phyloP scores from a whole-genome alignment of 2,888 invertebrate genomes.

The Scotopteryx bipunctaria region DNA sequence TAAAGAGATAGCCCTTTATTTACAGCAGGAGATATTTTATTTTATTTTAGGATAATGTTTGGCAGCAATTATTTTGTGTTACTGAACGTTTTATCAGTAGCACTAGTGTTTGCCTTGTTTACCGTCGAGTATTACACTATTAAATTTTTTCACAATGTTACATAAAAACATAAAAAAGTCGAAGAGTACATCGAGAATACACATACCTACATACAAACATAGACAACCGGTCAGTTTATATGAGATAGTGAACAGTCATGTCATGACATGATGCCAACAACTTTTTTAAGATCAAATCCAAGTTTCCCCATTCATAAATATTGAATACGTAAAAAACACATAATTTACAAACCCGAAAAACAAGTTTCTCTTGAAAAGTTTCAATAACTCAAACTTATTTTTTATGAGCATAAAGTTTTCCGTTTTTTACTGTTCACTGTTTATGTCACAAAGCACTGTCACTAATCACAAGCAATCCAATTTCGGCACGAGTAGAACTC shows the following conservation, averaged over 20 bases:
- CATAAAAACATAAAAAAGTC: no score
- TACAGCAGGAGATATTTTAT: neutral
- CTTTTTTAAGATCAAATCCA: no score
- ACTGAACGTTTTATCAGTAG: no score
- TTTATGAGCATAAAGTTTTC: neutral
- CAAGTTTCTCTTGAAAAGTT: constrained; percentile 5
- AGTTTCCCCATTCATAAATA: neutral
- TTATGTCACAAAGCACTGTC: constrained; percentile 40
- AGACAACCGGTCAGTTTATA: no score
- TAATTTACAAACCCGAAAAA: neutral
- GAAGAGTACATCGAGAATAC: no score
- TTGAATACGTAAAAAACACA: neutral
- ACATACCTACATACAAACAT: no score
- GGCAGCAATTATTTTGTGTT: no score
- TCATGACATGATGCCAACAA: no score
- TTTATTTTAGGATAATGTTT: neutral
- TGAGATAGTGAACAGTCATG: no score
- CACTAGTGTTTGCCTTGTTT: no score
- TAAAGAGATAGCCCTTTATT: neutral
- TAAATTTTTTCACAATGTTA: no score
- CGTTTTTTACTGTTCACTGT: neutral
- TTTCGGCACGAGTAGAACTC: constrained; percentile 41
- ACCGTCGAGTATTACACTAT: no score
- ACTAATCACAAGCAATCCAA: constrained; percentile 49
- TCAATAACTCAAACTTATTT: neutral